Evolutionary conservation across 2,113 vertebrate species (phyloP), one percentile per base, ranked within the genome.

Genomic region (Pelusios castaneus): DNA sequence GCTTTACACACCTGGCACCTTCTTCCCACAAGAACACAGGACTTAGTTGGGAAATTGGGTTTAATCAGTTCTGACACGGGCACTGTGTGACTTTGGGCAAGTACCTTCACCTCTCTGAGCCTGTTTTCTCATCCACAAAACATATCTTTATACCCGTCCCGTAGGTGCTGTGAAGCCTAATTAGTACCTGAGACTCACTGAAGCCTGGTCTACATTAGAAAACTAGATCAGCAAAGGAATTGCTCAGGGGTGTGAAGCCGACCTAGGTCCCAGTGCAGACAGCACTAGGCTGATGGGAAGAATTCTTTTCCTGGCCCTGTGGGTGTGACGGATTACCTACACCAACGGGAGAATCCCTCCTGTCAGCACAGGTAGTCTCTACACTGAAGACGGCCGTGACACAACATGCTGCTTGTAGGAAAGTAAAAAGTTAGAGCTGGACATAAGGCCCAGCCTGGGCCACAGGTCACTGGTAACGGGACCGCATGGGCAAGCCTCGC

Each of bases 11-110:
- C 49, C 63, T 45, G 41, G 5, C 84, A 43, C 38, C 81, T 41
- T 91, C 70, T 12, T 75, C 6, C 70, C 43, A 43, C 41, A 25
- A 41, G n/a, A 75, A 75, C 22, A 75, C 21, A 25, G 24, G 22
- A 75, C 38, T 43, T 75, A 19, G 34, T 43, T 43, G 10, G 41
- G 67, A 75, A 24, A 43, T 41, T 43, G 38, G 70, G 11, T 25
- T 10, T 43, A 25, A 12, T 70, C 13, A 47, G 27, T 85, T n/a
- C 9, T 2, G 5, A 81, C 58, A 21, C 1, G 0, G 1, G 6
- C 81, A 34, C 0, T 1, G 51, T 43, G 38, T 38, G 38, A 43
- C 70, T 17, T 38, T n/a, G n/a, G n/a, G 80, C 38, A 80, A 31
- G 22, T 51, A 76, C 3, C 55, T 55, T 54, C 70, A 41, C 6